Evolutionary conservation across 2,113 vertebrate species (phyloP), one percentile per base, ranked within the genome.

Genomic region (Leuciscus idus): DNA sequence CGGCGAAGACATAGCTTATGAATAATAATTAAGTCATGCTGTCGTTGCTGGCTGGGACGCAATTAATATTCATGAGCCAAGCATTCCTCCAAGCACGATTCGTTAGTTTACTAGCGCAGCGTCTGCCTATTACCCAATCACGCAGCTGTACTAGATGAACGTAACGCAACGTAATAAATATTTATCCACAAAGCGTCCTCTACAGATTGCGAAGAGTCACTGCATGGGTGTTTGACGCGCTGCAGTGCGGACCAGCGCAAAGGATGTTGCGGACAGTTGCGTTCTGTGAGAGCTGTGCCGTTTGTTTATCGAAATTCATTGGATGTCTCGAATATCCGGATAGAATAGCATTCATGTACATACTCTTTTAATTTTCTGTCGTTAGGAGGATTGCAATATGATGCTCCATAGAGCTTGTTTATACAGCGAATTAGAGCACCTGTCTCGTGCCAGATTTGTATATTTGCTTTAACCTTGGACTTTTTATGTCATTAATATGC

Each of bases 191-290:
- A 21, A 62, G 80, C 89, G 89, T 88, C 89, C 52, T 87, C 90
- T 90, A 64, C 59, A 82, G 89, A 62, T n/a, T 33, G 66, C 36
- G 77, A 55, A 62, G 26, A 26, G 84, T 64, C 62, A 84, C 68
- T 72, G 66, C 85, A 72, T 86, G 86, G 87, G 86, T 84, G 87
- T 85, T 86, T 72, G 61, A 74, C 43, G 68, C 82, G 91, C 95
- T 95, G 95, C 95, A 95, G 93, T 95, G 95, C 95, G 94, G 94
- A 95, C 92, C 94, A 94, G 93, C 91, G 87, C 66, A 74, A 85
- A 81, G 87, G 85, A 84, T 78, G 88, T 57, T 57, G 52, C 82
- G 66, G 66, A 57, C 68, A 73, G 48, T 84, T 57, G 62, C 66
- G 46, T 83, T 83, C 43, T 72, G 66, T 50, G 26, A 43, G 55